Evolutionary conservation across 2,113 vertebrate genomes (phyloP), one percentile per base, ranked within the genome.

Genomic region (Philantomba maxwellii): DNA sequence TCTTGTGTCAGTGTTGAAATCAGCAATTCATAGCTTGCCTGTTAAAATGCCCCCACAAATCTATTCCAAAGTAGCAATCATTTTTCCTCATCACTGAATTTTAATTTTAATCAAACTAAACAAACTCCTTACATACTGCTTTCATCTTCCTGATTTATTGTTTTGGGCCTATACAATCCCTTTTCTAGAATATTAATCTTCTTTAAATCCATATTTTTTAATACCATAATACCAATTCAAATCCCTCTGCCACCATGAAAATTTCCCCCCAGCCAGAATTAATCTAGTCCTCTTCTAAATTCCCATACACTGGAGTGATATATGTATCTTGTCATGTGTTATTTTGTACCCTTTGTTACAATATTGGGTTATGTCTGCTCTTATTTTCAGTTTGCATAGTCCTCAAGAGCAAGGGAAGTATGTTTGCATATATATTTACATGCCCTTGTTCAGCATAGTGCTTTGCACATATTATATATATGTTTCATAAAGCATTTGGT

Each of bases 91-190:
- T 93, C 19, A 45, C 2, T 73, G 5, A 78, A 83, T 55, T 87
- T 95, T 86, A 86, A 39, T 82, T 92, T 92, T 53, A 87, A 45
- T 36, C 6, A 81, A 87, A 66, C n/a, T 78, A 43, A 77, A 53
- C 15, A 92, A 89, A 66, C 58, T 49, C 16, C 23, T 23, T 21
- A 21, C 2, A 53, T 77, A 47, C 3, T 83, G 12, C n/a, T 92
- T 83, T 90, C 9, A 47, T 87, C 33, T 93, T 53, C 16, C 47
- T 97, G 58, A 93, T 89, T 92, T 89, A 89, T 14, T 89, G 66
- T 81, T 75, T 62, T 15, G 45, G 43, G 26, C 13, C 33, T 43
- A 81, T 2, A 43, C 7, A 81, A 64, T 60, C 3, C 30, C 15
- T 57, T 89, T 51, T 17, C 10, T 3, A 83, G 16, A 90, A 90